Evolutionary conservation across 2,113 vertebrate species (phyloP), one percentile per base, ranked within the genome.

Genomic region (Sinocyclocheilus grahami): DNA sequence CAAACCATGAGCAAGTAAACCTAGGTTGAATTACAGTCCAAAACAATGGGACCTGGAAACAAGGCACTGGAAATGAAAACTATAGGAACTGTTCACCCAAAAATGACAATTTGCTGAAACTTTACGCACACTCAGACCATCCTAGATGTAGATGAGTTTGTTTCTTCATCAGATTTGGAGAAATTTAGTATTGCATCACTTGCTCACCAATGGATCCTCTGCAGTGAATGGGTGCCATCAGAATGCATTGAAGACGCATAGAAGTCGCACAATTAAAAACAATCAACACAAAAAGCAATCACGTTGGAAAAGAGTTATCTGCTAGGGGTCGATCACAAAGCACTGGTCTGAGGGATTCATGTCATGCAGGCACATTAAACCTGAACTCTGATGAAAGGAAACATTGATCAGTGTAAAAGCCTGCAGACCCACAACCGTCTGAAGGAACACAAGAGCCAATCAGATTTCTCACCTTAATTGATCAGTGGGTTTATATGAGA

Each of bases 381-480:
- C 55, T 80, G 20, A 42, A 80, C 55, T 80, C 12, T 62, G 55
- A 60, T 79, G 55, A 79, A 79, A 79, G 55, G 13, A 62, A 42
- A 0, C 12, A 80, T 42, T n/a, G 58, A 33, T 62, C 9, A 24
- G 13, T 62, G 33, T 20, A 72, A 72, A 69, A 72, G 69, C 69
- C 78, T n/a, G 78, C 30, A 42, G 22, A 80, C 20, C 10, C 51
- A 22, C 51, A 22, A 13, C 24, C 51, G 4, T 53, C 48, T n/a
- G 22, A 51, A 80, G 16, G 9, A 33, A 33, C 30, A 33, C 30
- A 33, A 33, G 2, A 33, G 30, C 30, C 30, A 33, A 33, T 33
- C 30, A 33, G 30, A 0, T 33, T 33, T 33, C 30, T 33, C 30
- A 33, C 30, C 30, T 33, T 33, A 33, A 33, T 33, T 33, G 30